Conservation (phyloP, 1,140 invertebrate species). For the Platyscapa corneri region DNA sequence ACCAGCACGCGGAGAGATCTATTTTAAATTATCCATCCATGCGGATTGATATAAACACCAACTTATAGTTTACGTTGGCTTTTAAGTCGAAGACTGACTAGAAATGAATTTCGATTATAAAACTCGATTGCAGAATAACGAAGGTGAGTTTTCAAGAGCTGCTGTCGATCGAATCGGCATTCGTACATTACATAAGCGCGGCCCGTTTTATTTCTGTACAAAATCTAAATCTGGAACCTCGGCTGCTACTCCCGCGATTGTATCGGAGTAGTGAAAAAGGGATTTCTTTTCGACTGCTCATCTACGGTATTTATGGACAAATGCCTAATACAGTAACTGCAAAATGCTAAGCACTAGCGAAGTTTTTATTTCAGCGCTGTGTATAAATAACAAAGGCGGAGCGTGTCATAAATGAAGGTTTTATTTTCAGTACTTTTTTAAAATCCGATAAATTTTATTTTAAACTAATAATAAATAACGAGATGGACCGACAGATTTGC, state of each 20-base stretch:
- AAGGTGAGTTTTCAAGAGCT: not conserved
- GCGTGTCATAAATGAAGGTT: too few relatives aligned
- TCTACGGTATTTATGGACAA: not conserved
- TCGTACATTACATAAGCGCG: constrained; percentile 9
- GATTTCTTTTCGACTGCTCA: not conserved
- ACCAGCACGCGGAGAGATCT: too few relatives aligned
- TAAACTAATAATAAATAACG: not conserved
- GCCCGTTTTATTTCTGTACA: constrained; percentile 18
- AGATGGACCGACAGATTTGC: too few relatives aligned
- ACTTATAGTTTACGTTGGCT: not conserved
- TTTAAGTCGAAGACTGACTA: not conserved
- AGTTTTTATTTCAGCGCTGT: too few relatives aligned
- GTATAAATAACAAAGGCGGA: too few relatives aligned
- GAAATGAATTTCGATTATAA: not conserved
- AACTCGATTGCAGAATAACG: not conserved
- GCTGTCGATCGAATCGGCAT: not conserved
- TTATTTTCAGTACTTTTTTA: too few relatives aligned
- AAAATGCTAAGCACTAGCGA: too few relatives aligned
- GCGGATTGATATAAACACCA: not conserved
- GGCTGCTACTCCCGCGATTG: not conserved
- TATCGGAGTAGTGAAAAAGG: constrained; percentile 17
- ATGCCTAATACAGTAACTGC: too few relatives aligned
- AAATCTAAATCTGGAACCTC: constrained; percentile 10
- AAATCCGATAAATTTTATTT: not conserved
- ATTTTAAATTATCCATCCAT: too few relatives aligned